These are phyloP conservation scores for Drosophila hydei DNA, from an alignment of 1,140 invertebrate species.

Conservation along the genomic window DNA sequence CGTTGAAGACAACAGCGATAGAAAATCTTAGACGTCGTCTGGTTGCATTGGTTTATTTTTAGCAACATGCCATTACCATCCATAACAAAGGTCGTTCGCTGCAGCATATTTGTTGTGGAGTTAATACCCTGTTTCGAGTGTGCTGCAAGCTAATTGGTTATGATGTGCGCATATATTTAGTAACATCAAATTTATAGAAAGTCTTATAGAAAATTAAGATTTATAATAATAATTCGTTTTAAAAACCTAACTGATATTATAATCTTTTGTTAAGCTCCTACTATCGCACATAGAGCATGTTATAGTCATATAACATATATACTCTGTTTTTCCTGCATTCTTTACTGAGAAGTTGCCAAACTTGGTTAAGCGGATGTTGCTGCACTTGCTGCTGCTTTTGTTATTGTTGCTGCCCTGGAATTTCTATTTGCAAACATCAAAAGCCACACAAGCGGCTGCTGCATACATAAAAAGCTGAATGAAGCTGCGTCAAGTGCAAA, in stretches of 20 bases:
- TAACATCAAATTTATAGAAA: too few species aligned
- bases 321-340: neutral
- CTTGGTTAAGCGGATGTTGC: conserved; percentile 43
- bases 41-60: conserved; percentile 71
- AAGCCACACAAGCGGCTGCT: conserved; percentile 28
- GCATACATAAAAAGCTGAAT: conserved; percentile 30
- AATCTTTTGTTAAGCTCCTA: neutral
- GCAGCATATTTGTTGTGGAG: conserved; percentile 34
- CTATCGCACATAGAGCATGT: neutral
- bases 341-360: conserved; percentile 7
- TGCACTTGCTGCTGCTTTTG: conserved; percentile 35
- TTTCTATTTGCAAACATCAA: conserved; percentile 50
- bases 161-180: neutral
- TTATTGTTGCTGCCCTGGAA: conserved; percentile 31
- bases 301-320: neutral
- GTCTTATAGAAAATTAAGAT: too few species aligned
- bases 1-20: conserved; percentile 41
- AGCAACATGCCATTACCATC: conserved; percentile 64
- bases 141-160: neutral
- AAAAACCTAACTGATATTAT: too few species aligned
- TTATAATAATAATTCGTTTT: too few species aligned
- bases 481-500: conserved; percentile 23
- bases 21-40: conserved; percentile 69
- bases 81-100: conserved; percentile 77
- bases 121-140: conserved; percentile 10